Base-by-base conservation (phyloP, 64 coral and sea anemone species). In the Orbicella faveolata region DNA sequence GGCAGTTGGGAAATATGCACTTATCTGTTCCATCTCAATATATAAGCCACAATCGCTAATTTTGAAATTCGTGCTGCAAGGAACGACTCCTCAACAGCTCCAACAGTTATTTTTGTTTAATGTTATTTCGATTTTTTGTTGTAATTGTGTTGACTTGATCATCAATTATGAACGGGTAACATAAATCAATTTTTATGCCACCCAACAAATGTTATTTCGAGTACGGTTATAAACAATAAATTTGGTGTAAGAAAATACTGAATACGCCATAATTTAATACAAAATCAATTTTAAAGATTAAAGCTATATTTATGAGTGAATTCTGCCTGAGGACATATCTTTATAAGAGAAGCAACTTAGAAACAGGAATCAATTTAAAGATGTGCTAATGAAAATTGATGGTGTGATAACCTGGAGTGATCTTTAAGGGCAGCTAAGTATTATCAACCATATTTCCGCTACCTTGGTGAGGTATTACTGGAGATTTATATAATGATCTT, bases 201-300 rank as follows among this genome's bases (percentile, higher is more conserved):
- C 66, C 66, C 66, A 69, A n/a, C 66, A n/a, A 23, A 20, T 69
- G 23, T 69, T 69, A 69, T 70, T 70, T 25, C 25, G 20, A 33
- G 25, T 12, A 21, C 21, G 67, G 67, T 33, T 10, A 26, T n/a
- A 70, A 70, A 70, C 21, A 70, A 25, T 23, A 26, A 70, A 70
- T 10, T n/a, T 23, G 67, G 67, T 26, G 67, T 23, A 11, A 21
- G n/a, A 26, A 21, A 9, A 70, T 70, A 23, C 8, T 70, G 67
- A 79, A 15, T 21, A 57, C 3, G 11, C 19, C 6, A 41, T n/a
- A 67, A 68, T 83, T 68, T 20, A 36, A 67, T 4, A 83, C 26
- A n/a, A 83, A 79, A 68, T 67, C 61, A 83, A 52, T 83, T 83
- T 67, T 68, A 65, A 66, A 83, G 37, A 34, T 67, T 54, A 83